Conservation (phyloP, 2,888 invertebrate species). For the Lampropteryx suffumata region DNA sequence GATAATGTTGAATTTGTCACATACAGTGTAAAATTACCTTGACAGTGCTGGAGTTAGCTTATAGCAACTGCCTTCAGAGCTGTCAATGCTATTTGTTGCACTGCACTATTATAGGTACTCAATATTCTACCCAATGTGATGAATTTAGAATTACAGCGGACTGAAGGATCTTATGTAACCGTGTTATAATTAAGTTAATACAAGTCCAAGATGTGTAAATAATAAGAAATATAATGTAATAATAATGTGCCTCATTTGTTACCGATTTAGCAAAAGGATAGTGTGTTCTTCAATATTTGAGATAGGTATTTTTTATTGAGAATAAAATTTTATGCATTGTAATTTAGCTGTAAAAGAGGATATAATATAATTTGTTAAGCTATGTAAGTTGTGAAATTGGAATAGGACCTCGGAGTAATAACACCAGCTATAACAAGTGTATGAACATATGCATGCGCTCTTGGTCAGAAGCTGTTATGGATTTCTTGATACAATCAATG, state of each 20-base stretch:
- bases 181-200: conserved; percentile 42
- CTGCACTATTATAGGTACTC: conserved; percentile 1
- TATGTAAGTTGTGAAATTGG: conserved; percentile 49
- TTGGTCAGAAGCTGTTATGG: too few species aligned
- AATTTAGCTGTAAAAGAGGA: conserved; percentile 76
- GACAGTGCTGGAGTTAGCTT: background rate
- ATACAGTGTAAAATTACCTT: background rate
- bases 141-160: conserved; percentile 39
- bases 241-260: conserved; percentile 80
- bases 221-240: conserved; percentile 50
- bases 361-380: conserved; percentile 81
- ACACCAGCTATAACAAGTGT: background rate
- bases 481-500: too few species aligned
- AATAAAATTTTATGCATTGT: conserved; percentile 77
- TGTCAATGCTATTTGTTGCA: background rate
- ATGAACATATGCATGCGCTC: conserved; percentile 1
- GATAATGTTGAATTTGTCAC: conserved; percentile 22
- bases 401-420: conserved; percentile 16
- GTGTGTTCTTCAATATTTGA: conserved; percentile 77
- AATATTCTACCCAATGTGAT: conserved; percentile 7
- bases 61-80: background rate
- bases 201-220: conserved; percentile 50
- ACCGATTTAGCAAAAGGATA: conserved; percentile 72
- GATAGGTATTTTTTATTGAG: conserved; percentile 77
- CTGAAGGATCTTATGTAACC: conserved; percentile 52